Base-by-base conservation (phyloP, 2,888 invertebrate species). In the Bellardia bayeri region DNA sequence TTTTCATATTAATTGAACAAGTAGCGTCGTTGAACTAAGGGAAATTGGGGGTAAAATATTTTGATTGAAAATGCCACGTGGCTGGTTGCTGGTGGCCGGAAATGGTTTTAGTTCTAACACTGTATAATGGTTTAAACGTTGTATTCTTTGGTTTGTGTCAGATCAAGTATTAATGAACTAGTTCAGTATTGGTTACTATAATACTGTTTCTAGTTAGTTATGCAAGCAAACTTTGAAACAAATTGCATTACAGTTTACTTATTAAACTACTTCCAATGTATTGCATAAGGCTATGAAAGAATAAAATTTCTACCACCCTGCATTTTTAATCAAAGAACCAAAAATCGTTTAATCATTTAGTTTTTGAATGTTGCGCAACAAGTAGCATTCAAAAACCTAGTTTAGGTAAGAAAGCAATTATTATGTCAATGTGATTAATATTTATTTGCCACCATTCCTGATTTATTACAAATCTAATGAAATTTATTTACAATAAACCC, bases 371-470 rank as follows among this genome's bases (percentile, higher is more conserved):
- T 68, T 68, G 45, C 14, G 45, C 68, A 68, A 45, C 11, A 72
- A 58, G 58, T 7, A 45, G 42, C 45, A 56, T 56, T 58, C 14
- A 49, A 30, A 42, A 82, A 74, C 23, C 13, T 66, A 37, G 72
- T 82, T 72, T 16, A 51, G 54, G 14, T 6, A 30, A 51, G n/a
- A 6, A 82, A 56, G 68, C 56, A 84, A 84, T 79, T 84, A 79
- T 61, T 33, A 2, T 79, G 84, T 61, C 79, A 74, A 66, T 72
- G 58, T 40, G 68, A 61, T 74, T 66, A 14, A 66, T 49, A 84
- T 79, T 84, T 66, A 84, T 84, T 72, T 64, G 69, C 72, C 58
- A 66, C 49, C 64, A 37, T 23, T 51, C 49, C 56, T 79, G 49
- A 79, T 79, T 84, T 58, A 84, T 79, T 49, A n/a, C 58, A 56